These are phyloP conservation scores for Alauda arvensis DNA, from an alignment of 2,797 vertebrate species.

Conservation along the genomic window DNA sequence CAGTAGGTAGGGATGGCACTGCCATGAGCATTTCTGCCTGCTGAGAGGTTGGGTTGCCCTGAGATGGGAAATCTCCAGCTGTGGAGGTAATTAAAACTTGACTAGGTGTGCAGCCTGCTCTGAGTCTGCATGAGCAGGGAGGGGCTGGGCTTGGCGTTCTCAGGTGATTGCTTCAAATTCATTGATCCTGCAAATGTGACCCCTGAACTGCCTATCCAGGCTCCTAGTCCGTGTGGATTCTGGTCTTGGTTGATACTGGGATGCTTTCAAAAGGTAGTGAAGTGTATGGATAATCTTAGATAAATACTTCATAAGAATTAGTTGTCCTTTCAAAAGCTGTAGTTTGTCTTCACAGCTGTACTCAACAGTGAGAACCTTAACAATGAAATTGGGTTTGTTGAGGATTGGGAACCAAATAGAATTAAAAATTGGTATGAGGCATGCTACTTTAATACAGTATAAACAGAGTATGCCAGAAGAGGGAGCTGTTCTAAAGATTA, in stretches of 20 bases:
- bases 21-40: not conserved
- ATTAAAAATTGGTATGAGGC: not conserved
- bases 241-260: not conserved
- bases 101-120: not conserved
- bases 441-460: not conserved
- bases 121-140: accelerated
- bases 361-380: not conserved
- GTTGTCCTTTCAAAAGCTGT: not conserved
- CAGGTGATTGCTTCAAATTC: not conserved
- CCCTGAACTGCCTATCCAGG: not conserved
- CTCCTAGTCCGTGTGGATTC: not conserved
- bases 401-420: not conserved
- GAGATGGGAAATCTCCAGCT: not conserved
- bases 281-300: not conserved
- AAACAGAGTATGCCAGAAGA: constrained; percentile 49
- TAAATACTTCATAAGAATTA: not conserved
- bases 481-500: constrained; percentile 66
- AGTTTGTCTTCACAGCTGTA: not conserved
- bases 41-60: not conserved
- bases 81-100: not conserved
- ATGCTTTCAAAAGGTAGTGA: not conserved
- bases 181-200: not conserved
- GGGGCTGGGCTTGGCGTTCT: not conserved
- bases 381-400: not conserved
- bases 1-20: not conserved